Conservation (phyloP, 2,888 invertebrate species). For the Taphrorychus bicolor region DNA sequence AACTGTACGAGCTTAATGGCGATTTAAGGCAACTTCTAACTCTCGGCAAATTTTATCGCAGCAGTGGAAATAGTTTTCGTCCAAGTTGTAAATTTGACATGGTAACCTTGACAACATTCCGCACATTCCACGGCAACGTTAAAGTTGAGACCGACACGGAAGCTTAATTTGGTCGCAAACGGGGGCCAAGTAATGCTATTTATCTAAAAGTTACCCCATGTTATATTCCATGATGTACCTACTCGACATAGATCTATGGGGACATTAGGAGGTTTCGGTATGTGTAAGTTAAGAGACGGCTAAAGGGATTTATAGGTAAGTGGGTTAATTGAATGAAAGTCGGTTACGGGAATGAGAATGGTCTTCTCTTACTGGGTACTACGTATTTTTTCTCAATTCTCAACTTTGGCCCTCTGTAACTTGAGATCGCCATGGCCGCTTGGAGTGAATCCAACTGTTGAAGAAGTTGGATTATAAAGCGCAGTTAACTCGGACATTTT, state of each 20-base stretch:
- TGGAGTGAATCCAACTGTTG: no score
- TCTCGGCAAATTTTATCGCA: neutral
- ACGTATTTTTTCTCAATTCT: no score
- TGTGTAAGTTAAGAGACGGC: neutral
- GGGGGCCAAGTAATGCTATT: constrained; percentile 28
- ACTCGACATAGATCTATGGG: constrained; percentile 8
- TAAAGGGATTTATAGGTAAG: neutral
- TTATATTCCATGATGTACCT: constrained; percentile 11
- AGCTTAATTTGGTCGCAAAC: constrained; percentile 12
- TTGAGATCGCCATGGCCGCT: no score
- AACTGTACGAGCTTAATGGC: no score
- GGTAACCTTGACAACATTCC: constrained; percentile 13
- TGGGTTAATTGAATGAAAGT: neutral
- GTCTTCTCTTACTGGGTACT: no score
- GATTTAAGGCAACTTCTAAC: neutral
- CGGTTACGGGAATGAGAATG: neutral
- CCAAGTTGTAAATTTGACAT: constrained; percentile 1
- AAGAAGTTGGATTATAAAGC: no score
- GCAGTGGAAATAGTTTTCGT: neutral
- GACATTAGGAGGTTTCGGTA: neutral
- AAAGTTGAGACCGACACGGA: constrained; percentile 1
- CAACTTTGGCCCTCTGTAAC: no score
- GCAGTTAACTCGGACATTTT: no score
- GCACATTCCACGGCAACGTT: neutral
- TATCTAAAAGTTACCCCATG: constrained; percentile 22